A percentile compares a stretch with the other conserved stretches of the same genome.
Conservation (phyloP, 2,113 vertebrate genomes). For the Tragelaphus buxtoni region DNA sequence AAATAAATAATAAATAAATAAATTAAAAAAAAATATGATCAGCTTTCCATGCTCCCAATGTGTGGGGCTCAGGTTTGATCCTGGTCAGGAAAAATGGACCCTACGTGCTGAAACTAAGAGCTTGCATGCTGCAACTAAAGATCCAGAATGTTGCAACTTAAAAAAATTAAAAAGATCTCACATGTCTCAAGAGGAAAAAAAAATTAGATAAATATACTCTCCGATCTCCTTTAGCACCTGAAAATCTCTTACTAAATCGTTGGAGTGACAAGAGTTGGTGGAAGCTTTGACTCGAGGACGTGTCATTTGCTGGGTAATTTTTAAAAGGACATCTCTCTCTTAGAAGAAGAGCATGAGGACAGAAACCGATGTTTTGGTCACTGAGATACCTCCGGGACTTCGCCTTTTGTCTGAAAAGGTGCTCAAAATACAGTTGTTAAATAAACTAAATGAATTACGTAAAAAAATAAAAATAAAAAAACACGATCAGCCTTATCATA, state of each 20-base stretch:
- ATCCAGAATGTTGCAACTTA: neutral
- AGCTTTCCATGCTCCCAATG: neutral
- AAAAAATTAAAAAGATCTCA: neutral
- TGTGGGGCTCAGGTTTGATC: neutral
- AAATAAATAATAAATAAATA: neutral
- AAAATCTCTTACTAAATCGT: neutral
- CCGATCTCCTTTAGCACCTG: fast-evolving
- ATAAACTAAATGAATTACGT: neutral
- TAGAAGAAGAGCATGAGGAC: neutral
- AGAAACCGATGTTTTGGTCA: neutral
- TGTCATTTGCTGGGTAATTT: neutral
- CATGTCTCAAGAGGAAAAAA: neutral
- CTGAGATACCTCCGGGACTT: neutral
- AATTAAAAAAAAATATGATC: neutral
- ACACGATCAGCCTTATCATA: neutral
- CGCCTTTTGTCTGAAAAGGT: neutral
- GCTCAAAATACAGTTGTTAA: neutral
- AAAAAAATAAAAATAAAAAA: neutral
- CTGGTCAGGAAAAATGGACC: neutral
- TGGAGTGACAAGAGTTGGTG: neutral
- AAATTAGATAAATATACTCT: neutral
- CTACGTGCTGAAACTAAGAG: neutral
- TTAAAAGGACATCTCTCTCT: neutral
- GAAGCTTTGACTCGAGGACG: neutral
- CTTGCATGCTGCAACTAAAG: neutral